These are phyloP conservation scores for Malurus cyaneus DNA, from an alignment of 2,113 vertebrate genomes.

Conservation along the genomic window DNA sequence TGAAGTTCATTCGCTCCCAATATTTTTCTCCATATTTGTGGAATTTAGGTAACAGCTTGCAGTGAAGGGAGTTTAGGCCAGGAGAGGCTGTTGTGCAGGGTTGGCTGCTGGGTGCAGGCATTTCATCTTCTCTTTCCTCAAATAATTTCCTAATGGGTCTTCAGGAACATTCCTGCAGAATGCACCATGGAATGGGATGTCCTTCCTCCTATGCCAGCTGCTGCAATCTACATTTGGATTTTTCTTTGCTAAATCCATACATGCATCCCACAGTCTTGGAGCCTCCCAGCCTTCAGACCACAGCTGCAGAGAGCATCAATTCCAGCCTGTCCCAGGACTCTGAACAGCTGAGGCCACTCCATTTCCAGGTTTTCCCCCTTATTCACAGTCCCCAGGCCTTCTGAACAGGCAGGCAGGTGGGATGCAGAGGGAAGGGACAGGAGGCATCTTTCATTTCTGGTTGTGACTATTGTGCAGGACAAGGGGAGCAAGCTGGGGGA, in stretches of 20 bases:
- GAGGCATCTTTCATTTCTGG: background rate
- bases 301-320: accelerated
- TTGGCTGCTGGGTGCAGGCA: accelerated
- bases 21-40: background rate
- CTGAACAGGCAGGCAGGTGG: background rate
- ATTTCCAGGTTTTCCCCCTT: background rate
- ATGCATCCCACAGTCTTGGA: background rate
- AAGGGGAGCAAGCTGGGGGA: background rate
- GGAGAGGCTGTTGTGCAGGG: background rate
- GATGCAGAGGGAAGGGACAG: background rate
- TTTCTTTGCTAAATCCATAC: background rate
- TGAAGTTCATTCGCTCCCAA: background rate
- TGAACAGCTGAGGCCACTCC: background rate
- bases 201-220: background rate
- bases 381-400: background rate
- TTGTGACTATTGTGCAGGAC: background rate
- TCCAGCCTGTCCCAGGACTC: background rate
- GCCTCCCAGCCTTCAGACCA: background rate
- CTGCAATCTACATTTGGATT: background rate
- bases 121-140: background rate
- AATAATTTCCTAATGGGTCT: background rate
- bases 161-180: background rate
- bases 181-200: accelerated
- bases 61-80: background rate
- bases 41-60: background rate